A percentile compares a stretch with the other conserved stretches of the same genome.
phyloP scores from a whole-genome alignment of 2,797 vertebrate genomes.

The Clarias platycephalus region DNA sequence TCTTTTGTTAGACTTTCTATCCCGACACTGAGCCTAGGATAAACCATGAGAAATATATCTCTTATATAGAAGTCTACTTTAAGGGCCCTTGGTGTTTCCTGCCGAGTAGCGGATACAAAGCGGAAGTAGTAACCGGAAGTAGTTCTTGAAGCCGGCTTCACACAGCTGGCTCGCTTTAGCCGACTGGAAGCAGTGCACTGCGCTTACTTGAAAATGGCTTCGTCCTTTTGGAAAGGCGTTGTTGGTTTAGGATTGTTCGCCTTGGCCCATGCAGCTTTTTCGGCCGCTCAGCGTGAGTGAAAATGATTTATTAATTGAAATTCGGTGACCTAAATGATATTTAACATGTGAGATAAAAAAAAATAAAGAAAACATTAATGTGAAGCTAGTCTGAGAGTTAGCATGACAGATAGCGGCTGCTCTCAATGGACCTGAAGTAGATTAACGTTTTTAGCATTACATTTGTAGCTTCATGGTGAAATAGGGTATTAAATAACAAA shows the following conservation, averaged over 20 bases:
- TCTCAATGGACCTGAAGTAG: neutral
- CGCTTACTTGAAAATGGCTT: conserved; percentile 78
- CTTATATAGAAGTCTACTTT: no score
- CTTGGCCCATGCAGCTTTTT: conserved; percentile 93
- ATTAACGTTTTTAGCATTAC: neutral
- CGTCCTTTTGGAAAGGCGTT: conserved; percentile 93
- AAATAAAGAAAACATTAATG: no score
- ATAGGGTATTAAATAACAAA: no score
- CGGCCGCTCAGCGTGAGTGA: conserved; percentile 93
- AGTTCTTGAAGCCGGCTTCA: conserved; percentile 21
- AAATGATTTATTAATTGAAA: no score
- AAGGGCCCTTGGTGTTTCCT: neutral
- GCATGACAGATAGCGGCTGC: neutral
- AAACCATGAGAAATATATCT: no score
- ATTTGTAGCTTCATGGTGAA: neutral
- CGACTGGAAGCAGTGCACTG: conserved; percentile 9
- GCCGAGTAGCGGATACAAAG: neutral
- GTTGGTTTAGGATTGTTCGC: conserved; percentile 91
- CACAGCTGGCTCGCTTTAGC: conserved; percentile 11
- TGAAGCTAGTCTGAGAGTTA: neutral
- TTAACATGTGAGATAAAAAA: neutral
- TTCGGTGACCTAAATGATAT: neutral
- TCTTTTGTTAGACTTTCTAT: neutral
- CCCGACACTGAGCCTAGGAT: no score
- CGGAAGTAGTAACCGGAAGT: conserved; percentile 16